Percentiles rank a stretch among this genome's conserved stretches.
Evolutionary conservation across 2,888 invertebrate genomes (phyloP).

Genomic region (Thymelicus acteon): DNA sequence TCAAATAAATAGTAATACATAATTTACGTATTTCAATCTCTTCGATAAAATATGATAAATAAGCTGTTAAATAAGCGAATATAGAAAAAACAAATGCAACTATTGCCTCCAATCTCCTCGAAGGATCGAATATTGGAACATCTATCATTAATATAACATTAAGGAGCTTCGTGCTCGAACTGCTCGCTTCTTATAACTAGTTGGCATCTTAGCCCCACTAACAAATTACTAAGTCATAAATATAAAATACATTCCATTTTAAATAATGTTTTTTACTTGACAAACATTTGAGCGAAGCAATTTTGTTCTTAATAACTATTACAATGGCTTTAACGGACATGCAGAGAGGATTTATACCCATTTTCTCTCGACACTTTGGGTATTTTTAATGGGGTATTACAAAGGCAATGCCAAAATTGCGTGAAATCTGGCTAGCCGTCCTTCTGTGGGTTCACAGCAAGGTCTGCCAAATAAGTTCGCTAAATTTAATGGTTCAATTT

Average conservation of each 20-base stretch:
- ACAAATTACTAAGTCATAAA: constrained; percentile 22
- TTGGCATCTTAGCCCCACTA: constrained; percentile 14
- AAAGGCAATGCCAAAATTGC: constrained; percentile 35
- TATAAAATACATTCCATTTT: constrained; percentile 9
- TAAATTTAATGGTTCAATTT: constrained; percentile 31
- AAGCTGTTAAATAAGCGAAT: too few species aligned
- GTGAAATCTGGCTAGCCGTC: constrained; percentile 28
- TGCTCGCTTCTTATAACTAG: constrained; percentile 40
- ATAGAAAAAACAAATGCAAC: neutral
- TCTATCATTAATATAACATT: constrained; percentile 24
- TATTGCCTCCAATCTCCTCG: neutral
- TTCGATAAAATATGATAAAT: too few species aligned
- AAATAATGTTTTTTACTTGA: constrained; percentile 20
- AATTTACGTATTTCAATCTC: too few species aligned
- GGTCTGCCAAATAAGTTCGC: constrained; percentile 35
- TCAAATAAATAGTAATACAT: too few species aligned
- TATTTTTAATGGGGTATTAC: constrained; percentile 33
- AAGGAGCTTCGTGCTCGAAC: neutral
- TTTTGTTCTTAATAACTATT: constrained; percentile 31
- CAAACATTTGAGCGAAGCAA: constrained; percentile 25
- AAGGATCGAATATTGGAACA: constrained; percentile 10
- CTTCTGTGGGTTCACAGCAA: constrained; percentile 32
- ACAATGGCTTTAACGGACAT: constrained; percentile 28
- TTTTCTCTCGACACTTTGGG: constrained; percentile 30
- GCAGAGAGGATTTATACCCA: constrained; percentile 30